Evolutionary conservation across 1,140 invertebrate genomes (phyloP).

Genomic region (Geopemphigus sp.): DNA sequence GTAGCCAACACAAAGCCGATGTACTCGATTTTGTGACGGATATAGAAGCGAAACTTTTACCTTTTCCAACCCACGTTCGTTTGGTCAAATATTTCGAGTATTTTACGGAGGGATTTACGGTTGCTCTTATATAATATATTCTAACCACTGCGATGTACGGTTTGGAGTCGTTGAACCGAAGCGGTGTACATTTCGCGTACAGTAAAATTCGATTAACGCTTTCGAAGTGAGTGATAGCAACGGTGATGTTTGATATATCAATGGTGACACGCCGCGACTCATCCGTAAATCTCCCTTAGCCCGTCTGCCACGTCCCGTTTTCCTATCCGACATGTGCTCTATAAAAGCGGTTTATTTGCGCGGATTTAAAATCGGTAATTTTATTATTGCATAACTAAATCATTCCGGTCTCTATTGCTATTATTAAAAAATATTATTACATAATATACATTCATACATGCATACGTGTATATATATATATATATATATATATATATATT

Average conservation of each 20-base stretch:
- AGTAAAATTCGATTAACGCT: not conserved
- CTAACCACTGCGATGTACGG: not conserved
- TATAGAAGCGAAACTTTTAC: conserved; percentile 25
- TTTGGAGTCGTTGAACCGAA: not conserved
- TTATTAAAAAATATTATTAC: no score
- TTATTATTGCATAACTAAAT: no score
- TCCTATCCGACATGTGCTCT: not conserved
- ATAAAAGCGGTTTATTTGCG: no score
- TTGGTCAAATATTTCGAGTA: conserved; percentile 12
- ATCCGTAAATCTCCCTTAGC: not conserved
- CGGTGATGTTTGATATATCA: not conserved
- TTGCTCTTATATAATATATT: not conserved
- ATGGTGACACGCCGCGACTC: not conserved
- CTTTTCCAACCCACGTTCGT: conserved; percentile 15
- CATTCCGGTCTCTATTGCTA: no score
- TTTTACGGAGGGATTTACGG: not conserved
- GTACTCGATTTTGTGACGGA: not conserved
- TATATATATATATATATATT: no score
- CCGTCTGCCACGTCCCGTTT: not conserved
- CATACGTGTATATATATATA: no score
- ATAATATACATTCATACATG: no score
- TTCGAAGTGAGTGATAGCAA: not conserved
- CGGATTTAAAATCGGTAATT: no score
- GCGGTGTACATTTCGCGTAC: not conserved
- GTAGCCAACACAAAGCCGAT: not conserved